These are phyloP conservation scores for Leptonema lineaticorne DNA, from an alignment of 1,140 invertebrate species.

Conservation along the genomic window DNA sequence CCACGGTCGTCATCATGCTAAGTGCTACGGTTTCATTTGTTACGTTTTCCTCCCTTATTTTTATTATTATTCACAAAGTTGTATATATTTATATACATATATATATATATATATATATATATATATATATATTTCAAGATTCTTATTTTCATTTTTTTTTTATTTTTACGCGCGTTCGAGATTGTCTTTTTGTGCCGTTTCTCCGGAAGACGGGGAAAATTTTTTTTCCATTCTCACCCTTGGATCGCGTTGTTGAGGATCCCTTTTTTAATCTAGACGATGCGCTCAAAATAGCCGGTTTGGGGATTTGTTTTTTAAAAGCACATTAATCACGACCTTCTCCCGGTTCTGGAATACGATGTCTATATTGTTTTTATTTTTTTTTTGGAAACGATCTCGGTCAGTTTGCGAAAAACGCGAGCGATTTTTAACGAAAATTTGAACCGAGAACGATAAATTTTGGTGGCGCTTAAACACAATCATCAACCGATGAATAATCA, in stretches of 20 bases:
- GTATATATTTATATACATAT: no score
- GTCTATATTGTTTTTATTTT: no score
- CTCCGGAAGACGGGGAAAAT: no score
- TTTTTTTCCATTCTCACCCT: neutral
- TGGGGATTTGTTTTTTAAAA: neutral
- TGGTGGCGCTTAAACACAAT: no score
- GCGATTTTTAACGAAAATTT: no score
- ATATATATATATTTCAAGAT: no score
- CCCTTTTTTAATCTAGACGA: neutral
- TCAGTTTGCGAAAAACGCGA: no score
- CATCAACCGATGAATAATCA: no score
- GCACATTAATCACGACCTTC: neutral
- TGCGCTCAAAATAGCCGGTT: neutral
- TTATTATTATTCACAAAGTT: neutral
- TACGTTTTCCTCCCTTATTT: neutral
- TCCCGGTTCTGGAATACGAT: no score
- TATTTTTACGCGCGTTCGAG: neutral
- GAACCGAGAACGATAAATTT: no score
- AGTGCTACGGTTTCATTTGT: neutral
- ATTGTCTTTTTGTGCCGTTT: neutral
- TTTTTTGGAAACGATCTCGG: no score
- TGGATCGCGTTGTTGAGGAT: neutral
- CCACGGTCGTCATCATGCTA: constrained; percentile 5
- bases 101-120: no score
- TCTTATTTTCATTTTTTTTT: neutral